These are phyloP conservation scores for Noctua janthina DNA, from an alignment of 2,888 invertebrate genomes.

Conservation along the genomic window DNA sequence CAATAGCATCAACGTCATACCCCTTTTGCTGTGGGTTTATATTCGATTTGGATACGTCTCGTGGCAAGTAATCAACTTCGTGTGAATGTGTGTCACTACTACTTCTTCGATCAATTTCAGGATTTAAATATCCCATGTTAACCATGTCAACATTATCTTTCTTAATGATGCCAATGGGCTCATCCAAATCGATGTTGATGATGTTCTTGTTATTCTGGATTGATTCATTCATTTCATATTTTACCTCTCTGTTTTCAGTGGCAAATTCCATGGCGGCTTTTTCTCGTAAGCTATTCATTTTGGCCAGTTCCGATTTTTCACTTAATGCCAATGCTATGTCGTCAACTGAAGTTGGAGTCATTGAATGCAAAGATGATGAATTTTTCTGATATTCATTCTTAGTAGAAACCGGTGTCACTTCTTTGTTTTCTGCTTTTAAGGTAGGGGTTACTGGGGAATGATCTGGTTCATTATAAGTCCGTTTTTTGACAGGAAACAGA, in stretches of 20 bases:
- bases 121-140: constrained; percentile 88
- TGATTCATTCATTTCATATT: constrained; percentile 72
- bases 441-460: constrained; percentile 71
- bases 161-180: constrained; percentile 75
- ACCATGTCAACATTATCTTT: constrained; percentile 87
- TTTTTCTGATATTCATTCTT: constrained; percentile 81
- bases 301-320: constrained; percentile 84
- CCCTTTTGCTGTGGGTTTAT: constrained; percentile 78
- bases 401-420: constrained; percentile 63
- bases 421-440: constrained; percentile 76
- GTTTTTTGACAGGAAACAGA: constrained; percentile 92
- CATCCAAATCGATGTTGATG: constrained; percentile 71
- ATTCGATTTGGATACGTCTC: constrained; percentile 76
- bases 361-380: constrained; percentile 72
- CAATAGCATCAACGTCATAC: constrained; percentile 85
- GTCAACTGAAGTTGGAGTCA: constrained; percentile 79
- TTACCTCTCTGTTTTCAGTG: constrained; percentile 73
- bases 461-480: constrained; percentile 90
- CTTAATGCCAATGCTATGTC: constrained; percentile 84
- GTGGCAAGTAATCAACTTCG: constrained; percentile 70
- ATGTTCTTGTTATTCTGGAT: constrained; percentile 75
- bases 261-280: constrained; percentile 73
- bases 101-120: constrained; percentile 79
- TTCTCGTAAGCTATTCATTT: constrained; percentile 79
- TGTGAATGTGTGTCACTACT: constrained; percentile 75